Conservation (phyloP, 2,113 vertebrate species). For the Microtus ochrogaster region DNA sequence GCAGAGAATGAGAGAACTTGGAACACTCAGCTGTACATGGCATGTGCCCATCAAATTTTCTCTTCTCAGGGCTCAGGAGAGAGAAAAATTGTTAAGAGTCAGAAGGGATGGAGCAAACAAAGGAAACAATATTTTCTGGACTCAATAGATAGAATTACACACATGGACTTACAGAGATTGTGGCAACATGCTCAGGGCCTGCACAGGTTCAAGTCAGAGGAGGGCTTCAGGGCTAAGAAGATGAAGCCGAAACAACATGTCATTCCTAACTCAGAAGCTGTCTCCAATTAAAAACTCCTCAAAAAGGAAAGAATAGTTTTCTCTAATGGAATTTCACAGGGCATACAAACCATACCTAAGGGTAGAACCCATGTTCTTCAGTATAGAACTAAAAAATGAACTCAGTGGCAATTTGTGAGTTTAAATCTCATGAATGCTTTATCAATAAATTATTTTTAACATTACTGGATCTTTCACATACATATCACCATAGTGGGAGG, state of each 20-base stretch:
- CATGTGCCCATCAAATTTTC: background rate
- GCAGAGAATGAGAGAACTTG: background rate
- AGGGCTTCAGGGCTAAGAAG: background rate
- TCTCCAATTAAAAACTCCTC: background rate
- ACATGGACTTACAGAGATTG: background rate
- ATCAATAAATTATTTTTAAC: background rate
- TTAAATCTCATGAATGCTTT: background rate
- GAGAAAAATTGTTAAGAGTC: background rate
- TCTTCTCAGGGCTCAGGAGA: background rate
- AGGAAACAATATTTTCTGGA: background rate
- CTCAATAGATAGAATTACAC: background rate
- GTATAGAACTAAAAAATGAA: background rate
- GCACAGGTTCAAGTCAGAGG: background rate
- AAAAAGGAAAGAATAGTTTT: background rate
- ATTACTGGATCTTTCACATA: background rate
- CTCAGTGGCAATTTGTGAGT: background rate
- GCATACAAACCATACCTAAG: background rate
- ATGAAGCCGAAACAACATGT: background rate
- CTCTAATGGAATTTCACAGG: background rate
- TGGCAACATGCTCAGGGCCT: background rate
- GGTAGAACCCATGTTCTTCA: background rate
- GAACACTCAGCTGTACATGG: background rate
- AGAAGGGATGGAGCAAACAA: background rate
- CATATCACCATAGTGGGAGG: too few species aligned
- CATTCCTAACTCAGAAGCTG: background rate